phyloP scores from a whole-genome alignment of 2,797 vertebrate species.

The Vipera ursinii region DNA sequence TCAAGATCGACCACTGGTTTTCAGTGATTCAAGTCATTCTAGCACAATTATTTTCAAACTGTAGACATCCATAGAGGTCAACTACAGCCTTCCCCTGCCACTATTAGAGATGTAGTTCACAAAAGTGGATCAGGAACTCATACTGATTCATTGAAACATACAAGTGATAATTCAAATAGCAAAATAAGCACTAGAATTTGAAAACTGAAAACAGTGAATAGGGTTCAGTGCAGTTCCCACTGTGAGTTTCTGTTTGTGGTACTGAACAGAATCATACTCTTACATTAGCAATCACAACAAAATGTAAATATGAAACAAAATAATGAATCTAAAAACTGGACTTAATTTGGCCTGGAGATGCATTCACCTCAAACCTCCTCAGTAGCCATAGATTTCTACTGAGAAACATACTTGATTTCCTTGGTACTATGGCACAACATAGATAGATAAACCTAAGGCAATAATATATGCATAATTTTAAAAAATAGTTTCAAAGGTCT shows the following conservation, averaged over 20 bases:
- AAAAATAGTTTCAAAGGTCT: neutral
- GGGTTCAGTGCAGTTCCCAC: neutral
- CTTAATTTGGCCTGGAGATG: neutral
- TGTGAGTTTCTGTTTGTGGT: neutral
- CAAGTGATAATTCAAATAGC: neutral
- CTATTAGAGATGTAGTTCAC: neutral
- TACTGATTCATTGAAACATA: neutral
- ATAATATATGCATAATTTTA: neutral
- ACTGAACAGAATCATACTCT: neutral
- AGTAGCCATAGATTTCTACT: neutral
- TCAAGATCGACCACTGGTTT: neutral
- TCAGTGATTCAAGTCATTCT: neutral
- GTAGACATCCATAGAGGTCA: neutral
- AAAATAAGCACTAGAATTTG: neutral
- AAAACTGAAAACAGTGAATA: neutral
- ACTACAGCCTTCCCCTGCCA: neutral
- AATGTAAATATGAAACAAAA: neutral
- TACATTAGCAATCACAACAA: neutral
- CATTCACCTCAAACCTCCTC: neutral
- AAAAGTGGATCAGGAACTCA: neutral
- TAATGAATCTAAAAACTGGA: neutral
- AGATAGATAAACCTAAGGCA: neutral
- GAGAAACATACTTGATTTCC: neutral
- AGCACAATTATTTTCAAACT: neutral
- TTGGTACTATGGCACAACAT: neutral